These are phyloP conservation scores for Macaria liturata DNA, from an alignment of 2,888 invertebrate species.

Conservation along the genomic window DNA sequence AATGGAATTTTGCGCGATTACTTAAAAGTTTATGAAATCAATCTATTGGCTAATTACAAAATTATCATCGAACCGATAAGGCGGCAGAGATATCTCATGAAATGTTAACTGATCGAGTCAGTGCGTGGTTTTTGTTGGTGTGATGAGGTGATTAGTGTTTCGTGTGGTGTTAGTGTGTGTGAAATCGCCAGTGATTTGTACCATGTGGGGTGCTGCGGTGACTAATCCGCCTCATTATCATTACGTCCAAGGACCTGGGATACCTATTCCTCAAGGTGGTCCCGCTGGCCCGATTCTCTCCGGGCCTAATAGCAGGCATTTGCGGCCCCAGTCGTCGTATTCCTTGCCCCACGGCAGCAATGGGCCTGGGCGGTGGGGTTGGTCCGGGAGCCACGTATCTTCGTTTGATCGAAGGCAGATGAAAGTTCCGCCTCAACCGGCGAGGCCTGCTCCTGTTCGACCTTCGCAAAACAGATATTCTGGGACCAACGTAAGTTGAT, in stretches of 20 bases:
- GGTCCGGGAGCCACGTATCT: constrained; percentile 79
- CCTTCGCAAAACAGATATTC: constrained; percentile 63
- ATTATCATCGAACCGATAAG: constrained; percentile 65
- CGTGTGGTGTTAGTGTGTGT: constrained; percentile 59
- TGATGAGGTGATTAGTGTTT: constrained; percentile 67
- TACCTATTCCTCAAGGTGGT: constrained; percentile 58
- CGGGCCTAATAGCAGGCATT: constrained; percentile 64
- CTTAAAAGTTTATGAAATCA: constrained; percentile 52
- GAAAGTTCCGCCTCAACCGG: constrained; percentile 76
- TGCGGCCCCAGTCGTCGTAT: constrained; percentile 78
- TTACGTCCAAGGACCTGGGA: constrained; percentile 67
- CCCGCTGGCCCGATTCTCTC: constrained; percentile 67
- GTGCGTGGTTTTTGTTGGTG: constrained; percentile 58
- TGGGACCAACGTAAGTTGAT: constrained; percentile 67
- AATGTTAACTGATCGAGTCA: constrained; percentile 57
- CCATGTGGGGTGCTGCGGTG: constrained; percentile 78
- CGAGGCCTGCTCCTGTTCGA: constrained; percentile 67
- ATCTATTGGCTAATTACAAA: constrained; percentile 63
- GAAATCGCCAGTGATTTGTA: constrained; percentile 49
- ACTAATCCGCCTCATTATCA: constrained; percentile 75
- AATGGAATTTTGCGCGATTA: constrained; percentile 60
- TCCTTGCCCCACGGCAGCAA: constrained; percentile 82
- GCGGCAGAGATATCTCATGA: constrained; percentile 49
- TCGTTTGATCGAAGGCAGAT: constrained; percentile 76
- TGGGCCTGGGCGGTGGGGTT: constrained; percentile 81